Base-by-base conservation (phyloP, 2,888 invertebrate genomes). In the Xiphydria camelus region DNA sequence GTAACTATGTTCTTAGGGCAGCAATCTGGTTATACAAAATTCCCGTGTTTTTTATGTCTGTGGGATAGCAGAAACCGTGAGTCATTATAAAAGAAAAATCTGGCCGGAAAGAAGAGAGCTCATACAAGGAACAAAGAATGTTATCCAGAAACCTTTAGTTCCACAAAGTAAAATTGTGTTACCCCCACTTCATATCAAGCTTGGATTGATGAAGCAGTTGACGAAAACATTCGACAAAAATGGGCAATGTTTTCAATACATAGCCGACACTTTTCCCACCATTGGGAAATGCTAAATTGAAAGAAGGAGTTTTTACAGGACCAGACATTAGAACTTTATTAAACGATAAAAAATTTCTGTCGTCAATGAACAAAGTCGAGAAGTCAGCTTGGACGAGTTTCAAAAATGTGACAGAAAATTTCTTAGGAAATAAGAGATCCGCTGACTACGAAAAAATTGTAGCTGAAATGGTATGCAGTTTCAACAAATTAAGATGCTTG, bases 181-280 rank as follows among this genome's bases (percentile, higher is more conserved):
- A 5, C 49, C 51, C 4, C 48, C 58, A 6, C 45, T 64, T 5
- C 59, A 62, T 39, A 62, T 68, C 17, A 51, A 51, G 26, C 42
- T 66, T n/a, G 56, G 59, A 4, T 34, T 64, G 3, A 56, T 63
- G 41, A 61, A 64, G 44, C 49, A 57, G 22, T 59, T 51, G 35
- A 49, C 53, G 2, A 57, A 56, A 40, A 45, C 49, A 22, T 23
- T 53, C 33, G 34, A 25, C 9, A 29, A 33, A 9, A 23, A 45
- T 4, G 38, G 40, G 9, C 19, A 34, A 3, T 40, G 34, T n/a
- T n/a, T n/a, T n/a, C n/a, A 25, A 10, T 41, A 41, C 32, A 17
- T 41, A 17, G 2, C 29, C 10, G 12, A 5, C 15, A 12, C 19
- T 21, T 31, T 43, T 43, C 19, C 35, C 45, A 26, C 51, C 53